Evolutionary conservation across 1,140 invertebrate genomes (phyloP).

Genomic region (Amyelois transitella): DNA sequence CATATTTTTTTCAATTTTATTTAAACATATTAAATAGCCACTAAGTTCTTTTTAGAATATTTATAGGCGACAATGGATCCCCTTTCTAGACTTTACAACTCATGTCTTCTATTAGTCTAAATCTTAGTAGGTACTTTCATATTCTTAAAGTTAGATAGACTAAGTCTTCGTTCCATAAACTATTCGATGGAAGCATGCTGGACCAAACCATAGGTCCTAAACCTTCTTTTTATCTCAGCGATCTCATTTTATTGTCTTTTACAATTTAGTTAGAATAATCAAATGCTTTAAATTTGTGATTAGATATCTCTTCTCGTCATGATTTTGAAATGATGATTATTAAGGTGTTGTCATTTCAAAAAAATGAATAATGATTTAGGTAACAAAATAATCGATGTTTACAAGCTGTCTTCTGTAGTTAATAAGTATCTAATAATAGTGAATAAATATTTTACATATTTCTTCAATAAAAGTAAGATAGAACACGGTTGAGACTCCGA

Average conservation of each 20-base stretch:
- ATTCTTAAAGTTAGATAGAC: neutral
- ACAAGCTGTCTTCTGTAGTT: too few relatives aligned
- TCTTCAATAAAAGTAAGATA: too few relatives aligned
- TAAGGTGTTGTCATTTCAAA: neutral
- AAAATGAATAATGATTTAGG: neutral
- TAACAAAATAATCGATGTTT: too few relatives aligned
- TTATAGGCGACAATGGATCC: neutral
- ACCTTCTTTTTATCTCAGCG: neutral
- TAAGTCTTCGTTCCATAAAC: neutral
- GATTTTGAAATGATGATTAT: neutral
- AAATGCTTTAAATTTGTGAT: neutral
- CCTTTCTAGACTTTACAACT: neutral
- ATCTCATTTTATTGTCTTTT: neutral
- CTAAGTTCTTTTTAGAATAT: too few relatives aligned
- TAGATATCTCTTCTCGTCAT: neutral
- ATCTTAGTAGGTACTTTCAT: neutral
- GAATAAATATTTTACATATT: too few relatives aligned
- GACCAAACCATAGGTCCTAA: neutral
- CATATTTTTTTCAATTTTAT: too few relatives aligned
- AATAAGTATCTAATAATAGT: too few relatives aligned
- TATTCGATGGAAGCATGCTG: neutral
- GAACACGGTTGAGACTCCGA: too few relatives aligned
- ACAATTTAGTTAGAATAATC: neutral
- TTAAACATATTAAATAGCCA: too few relatives aligned
- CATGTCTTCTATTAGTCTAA: neutral